phyloP scores from a whole-genome alignment of 2,888 invertebrate species.

The Coleophora deauratella region DNA sequence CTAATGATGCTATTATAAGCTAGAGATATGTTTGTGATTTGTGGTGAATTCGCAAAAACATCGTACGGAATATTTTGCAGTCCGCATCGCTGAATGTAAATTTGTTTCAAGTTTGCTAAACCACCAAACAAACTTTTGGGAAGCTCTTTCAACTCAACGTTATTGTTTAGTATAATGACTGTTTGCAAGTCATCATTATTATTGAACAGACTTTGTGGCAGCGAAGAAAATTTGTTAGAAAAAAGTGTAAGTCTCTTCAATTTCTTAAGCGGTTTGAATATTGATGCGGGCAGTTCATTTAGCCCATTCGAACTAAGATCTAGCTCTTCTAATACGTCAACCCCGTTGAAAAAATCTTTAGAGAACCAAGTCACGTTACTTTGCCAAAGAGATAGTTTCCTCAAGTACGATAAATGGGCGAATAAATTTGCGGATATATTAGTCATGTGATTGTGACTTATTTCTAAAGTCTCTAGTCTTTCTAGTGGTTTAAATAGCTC shows the following conservation, averaged over 20 bases:
- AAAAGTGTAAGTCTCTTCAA: slow-evolving; percentile 78
- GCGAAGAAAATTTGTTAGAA: slow-evolving; percentile 77
- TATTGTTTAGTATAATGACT: slow-evolving; percentile 74
- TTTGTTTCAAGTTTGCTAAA: slow-evolving; percentile 68
- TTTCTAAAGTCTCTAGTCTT: slow-evolving; percentile 75
- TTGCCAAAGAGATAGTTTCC: slow-evolving; percentile 78
- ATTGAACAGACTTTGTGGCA: slow-evolving; percentile 76
- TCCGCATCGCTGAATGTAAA: slow-evolving; percentile 74
- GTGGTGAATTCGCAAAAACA: slow-evolving; percentile 74
- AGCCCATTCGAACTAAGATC: slow-evolving; percentile 81
- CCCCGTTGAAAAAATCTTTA: slow-evolving; percentile 76
- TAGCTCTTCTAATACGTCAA: slow-evolving; percentile 76
- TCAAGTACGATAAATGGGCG: slow-evolving; percentile 73
- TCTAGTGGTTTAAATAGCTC: slow-evolving; percentile 72
- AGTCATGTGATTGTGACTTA: slow-evolving; percentile 78
- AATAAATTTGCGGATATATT: slow-evolving; percentile 76
- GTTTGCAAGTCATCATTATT: slow-evolving; percentile 68
- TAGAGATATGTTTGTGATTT: slow-evolving; percentile 75
- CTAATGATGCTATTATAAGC: slow-evolving; percentile 69
- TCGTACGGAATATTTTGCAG: slow-evolving; percentile 75
- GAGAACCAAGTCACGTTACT: slow-evolving; percentile 79
- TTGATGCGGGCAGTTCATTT: slow-evolving; percentile 72
- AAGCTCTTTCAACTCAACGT: slow-evolving; percentile 70
- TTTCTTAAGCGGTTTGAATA: slow-evolving; percentile 76
- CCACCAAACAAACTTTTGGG: slow-evolving; percentile 76